Evolutionary conservation across 2,888 invertebrate species (phyloP).

Genomic region (Spicauda simplicius): DNA sequence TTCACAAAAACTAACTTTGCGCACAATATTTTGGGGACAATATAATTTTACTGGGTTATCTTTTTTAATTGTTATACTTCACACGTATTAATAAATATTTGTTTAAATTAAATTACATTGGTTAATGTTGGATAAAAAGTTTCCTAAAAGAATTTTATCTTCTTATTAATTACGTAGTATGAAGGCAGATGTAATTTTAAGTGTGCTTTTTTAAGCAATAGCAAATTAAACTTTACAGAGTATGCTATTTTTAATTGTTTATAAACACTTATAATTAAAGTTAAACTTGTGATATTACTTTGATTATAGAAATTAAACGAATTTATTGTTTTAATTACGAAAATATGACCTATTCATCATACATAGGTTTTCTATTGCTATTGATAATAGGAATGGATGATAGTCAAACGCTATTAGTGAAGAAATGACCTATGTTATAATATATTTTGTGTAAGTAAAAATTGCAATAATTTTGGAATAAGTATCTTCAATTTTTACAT

Average conservation of each 20-base stretch:
- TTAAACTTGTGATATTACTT: neutral
- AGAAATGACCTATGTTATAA: neutral
- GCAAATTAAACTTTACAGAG: no score
- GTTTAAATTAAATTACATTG: no score
- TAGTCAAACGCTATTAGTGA: neutral
- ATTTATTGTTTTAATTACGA: neutral
- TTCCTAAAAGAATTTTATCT: no score
- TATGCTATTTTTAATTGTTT: no score
- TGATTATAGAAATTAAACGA: no score
- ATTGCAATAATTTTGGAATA: slow-evolving; percentile 3
- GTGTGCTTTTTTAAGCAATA: no score
- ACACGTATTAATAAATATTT: no score
- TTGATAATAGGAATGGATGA: no score
- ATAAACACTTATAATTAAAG: no score
- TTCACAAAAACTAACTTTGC: no score
- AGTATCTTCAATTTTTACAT: neutral
- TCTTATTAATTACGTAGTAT: no score
- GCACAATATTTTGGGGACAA: neutral
- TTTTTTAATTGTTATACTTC: neutral
- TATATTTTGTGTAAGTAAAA: neutral
- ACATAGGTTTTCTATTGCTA: neutral
- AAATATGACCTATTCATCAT: neutral
- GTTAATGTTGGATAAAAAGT: no score
- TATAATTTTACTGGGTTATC: neutral
- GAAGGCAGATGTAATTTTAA: neutral